Conservation (phyloP, 2,888 invertebrate species). For the Eutolmus rufibarbis region DNA sequence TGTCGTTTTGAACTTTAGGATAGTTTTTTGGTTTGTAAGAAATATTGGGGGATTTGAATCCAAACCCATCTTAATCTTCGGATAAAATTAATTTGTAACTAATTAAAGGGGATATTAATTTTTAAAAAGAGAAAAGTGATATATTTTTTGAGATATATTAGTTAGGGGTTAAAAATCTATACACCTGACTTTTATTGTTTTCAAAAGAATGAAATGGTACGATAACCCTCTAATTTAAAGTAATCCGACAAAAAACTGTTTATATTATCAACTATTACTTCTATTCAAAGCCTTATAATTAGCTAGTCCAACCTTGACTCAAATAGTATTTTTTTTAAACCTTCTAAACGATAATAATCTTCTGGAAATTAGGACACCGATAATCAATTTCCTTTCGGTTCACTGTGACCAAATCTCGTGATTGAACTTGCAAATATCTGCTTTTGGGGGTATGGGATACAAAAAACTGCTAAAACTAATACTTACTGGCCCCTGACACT, state of each 20-base stretch:
- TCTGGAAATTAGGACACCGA: background rate
- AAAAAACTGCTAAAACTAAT: background rate
- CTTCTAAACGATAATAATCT: background rate
- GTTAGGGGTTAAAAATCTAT: background rate
- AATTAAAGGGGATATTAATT: too few relatives aligned
- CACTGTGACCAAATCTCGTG: background rate
- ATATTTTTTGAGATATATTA: background rate
- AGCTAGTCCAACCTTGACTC: background rate
- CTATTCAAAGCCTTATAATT: background rate
- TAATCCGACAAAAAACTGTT: background rate
- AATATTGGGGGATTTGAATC: too few relatives aligned
- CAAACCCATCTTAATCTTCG: too few relatives aligned
- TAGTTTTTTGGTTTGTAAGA: too few relatives aligned
- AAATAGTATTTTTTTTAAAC: background rate
- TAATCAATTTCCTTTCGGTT: background rate
- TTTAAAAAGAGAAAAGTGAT: too few relatives aligned
- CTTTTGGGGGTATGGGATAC: background rate
- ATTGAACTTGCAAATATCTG: background rate
- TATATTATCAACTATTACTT: background rate
- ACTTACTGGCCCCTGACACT: slow-evolving; percentile 60
- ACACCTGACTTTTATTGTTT: background rate
- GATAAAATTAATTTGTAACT: too few relatives aligned
- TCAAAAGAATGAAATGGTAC: too few relatives aligned
- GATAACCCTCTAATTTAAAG: background rate
- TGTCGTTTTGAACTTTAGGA: too few relatives aligned